Base-by-base conservation (phyloP, 1,140 invertebrate species). In the Sitophilus oryzae region DNA sequence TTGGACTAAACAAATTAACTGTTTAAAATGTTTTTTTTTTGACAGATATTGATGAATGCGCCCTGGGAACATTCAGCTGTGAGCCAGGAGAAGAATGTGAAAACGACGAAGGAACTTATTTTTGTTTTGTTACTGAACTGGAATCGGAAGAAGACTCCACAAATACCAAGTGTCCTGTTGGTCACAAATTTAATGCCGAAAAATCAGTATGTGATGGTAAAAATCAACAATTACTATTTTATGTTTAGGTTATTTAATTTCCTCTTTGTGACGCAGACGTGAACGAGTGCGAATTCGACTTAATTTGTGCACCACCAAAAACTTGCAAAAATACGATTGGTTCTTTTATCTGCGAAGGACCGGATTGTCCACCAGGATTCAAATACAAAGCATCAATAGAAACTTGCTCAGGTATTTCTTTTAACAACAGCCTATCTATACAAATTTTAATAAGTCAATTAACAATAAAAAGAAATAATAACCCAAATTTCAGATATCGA, bases 121-220 rank as follows among this genome's bases (percentile, higher is more conserved):
- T 60, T 34, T 66, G 68, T 48, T 59, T 62, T 34, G 52, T 59
- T 3, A 43, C 44, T 15, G 45, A 41, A 30, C 36, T 64, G 47
- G 23, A 54, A 11, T 55, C 40, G 3, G 54, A 50, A 41, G 50
- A 65, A 21, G 59, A 63, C 19, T 56, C 61, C 23, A 48, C 55
- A 14, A 56, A 62, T 11, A 58, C 48, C 21, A 61, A 64, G 53
- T 88, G 85, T 65, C 83, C 83, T 1, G 36, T 66, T 19, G 85
- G 85, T 10, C 88, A 82, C 61, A 69, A 73, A 6, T 83, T 77
- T 55, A 84, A 85, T 65, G 56, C 73, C 11, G 62, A 71, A 2
- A 79, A 76, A 50, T 69, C 79, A 57, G 76, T 78, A 55, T 89
- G 86, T 65, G 83, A 88, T 68, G 86, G 86, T 88, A 74, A 30